A percentile compares a stretch with the other conserved stretches of the same genome.
Evolutionary conservation across 2,888 invertebrate species (phyloP).

Genomic region (Tipula vernalis): DNA sequence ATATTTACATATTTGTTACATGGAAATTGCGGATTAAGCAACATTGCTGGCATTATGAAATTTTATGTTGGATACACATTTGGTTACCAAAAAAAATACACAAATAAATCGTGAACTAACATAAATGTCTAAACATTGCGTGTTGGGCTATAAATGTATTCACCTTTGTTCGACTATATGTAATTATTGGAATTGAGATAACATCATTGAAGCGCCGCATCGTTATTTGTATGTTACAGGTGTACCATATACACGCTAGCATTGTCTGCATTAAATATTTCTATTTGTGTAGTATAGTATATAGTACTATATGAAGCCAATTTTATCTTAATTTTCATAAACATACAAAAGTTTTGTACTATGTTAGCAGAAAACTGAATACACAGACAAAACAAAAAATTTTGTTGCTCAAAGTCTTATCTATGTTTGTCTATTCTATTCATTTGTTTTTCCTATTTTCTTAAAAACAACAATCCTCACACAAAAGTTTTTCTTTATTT

Average conservation of each 20-base stretch:
- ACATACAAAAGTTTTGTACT: neutral
- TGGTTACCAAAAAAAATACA: too few species aligned
- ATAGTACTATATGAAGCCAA: too few species aligned
- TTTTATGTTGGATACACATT: too few species aligned
- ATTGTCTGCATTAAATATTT: neutral
- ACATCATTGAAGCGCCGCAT: neutral
- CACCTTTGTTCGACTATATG: neutral
- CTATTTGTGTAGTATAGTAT: neutral
- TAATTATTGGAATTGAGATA: neutral
- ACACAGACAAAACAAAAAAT: neutral
- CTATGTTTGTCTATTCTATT: neutral
- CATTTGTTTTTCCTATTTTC: neutral
- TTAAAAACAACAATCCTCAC: neutral
- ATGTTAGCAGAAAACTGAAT: neutral
- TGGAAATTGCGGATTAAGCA: too few species aligned
- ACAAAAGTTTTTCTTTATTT: neutral
- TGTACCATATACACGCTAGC: neutral
- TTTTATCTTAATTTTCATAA: too few species aligned
- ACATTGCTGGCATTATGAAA: too few species aligned
- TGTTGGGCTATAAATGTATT: too few species aligned
- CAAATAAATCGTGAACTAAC: too few species aligned
- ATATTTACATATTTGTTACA: too few species aligned
- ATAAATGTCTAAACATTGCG: too few species aligned
- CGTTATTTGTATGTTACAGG: neutral
- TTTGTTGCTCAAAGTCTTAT: neutral